Evolutionary conservation across 1,140 invertebrate species (phyloP).

Genomic region (Drosophila albomicans): DNA sequence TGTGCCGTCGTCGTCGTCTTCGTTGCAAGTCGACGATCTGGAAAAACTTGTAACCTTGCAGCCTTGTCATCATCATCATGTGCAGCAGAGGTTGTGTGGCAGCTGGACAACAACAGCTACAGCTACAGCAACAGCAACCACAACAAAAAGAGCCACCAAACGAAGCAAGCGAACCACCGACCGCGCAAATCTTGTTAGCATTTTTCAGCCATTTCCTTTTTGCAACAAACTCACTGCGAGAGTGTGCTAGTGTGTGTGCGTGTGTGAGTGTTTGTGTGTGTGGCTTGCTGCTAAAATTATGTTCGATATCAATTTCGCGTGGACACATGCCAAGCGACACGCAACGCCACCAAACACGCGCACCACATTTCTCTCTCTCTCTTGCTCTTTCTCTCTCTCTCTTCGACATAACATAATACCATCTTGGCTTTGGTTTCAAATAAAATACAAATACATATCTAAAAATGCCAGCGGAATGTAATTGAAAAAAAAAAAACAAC

Average conservation of each 20-base stretch:
- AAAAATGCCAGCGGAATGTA: slow-evolving; percentile 24
- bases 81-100: slow-evolving; percentile 45
- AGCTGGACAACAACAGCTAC: slow-evolving; percentile 18
- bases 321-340: slow-evolving; percentile 81
- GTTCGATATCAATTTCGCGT: slow-evolving; percentile 83
- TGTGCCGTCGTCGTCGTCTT: slow-evolving; percentile 37
- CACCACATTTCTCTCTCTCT: slow-evolving; percentile 61
- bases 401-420: slow-evolving; percentile 1
- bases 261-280: slow-evolving; percentile 46
- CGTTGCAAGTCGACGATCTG: slow-evolving; percentile 55
- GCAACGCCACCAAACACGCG: slow-evolving; percentile 82
- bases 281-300: slow-evolving; percentile 68
- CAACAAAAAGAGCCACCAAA: slow-evolving; percentile 9
- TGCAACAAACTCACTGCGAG: slow-evolving; percentile 30
- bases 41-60: slow-evolving; percentile 83
- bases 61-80: slow-evolving; percentile 71
- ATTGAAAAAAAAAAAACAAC: slow-evolving; percentile 22
- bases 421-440: slow-evolving; percentile 27
- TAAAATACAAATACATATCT: slow-evolving; percentile 22
- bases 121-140: slow-evolving; percentile 8
- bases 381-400: background rate
- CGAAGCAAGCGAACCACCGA: slow-evolving; percentile 12
- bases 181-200: slow-evolving; percentile 81
- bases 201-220: slow-evolving; percentile 80
- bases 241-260: slow-evolving; percentile 15